Evolutionary conservation across 2,888 invertebrate genomes (phyloP), one percentile per base, ranked within the genome.

Genomic region (Lordiphosa andalusiaca): DNA sequence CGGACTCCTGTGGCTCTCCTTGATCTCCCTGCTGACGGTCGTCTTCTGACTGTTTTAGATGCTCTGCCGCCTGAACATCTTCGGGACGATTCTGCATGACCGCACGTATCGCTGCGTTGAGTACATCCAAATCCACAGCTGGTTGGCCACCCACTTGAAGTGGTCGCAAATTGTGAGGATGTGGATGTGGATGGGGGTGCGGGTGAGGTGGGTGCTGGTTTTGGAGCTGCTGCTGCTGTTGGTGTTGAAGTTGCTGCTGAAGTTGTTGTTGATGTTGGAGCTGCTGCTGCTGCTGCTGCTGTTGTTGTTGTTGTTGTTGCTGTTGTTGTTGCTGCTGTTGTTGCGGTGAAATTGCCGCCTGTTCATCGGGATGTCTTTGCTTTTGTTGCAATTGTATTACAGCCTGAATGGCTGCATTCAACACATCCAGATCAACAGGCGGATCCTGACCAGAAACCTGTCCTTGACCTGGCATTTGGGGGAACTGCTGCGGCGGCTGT

Each of bases 351-450:
- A 25, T 44, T 9, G 25, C 2, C 19, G 51, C 59, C 37, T 55
- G 57, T 2, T 73, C 80, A 25, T 80, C 71, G 12, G 72, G 65
- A 39, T 65, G 76, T 10, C 71, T 66, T 7, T 73, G 77, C 12
- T 73, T 73, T 6, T 67, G 84, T 16, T 77, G 81, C 35, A 83
- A 52, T 12, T 86, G 86, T 44, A 86, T 85, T 1, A 87, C 82
- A 13, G 87, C 71, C 57, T 87, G 86, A 52, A 87, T 76, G n/a
- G 87, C 87, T 9, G 85, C 85, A 67, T 83, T 86, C 7, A 86
- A 53, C 5, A 84, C 72, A 2, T 73, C 65, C 37, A 85, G 19
- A 59, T 85, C 86, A 6, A 85, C 76, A 10, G 69, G 50, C 4
- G 57, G 44, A 3, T 71, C 78, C 1, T 44, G 56, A 10, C 37